A percentile compares a stretch with the other conserved stretches of the same genome.
These are phyloP conservation scores for Octonoba sinensis DNA, from an alignment of 2,888 invertebrate genomes.

Conservation along the genomic window DNA sequence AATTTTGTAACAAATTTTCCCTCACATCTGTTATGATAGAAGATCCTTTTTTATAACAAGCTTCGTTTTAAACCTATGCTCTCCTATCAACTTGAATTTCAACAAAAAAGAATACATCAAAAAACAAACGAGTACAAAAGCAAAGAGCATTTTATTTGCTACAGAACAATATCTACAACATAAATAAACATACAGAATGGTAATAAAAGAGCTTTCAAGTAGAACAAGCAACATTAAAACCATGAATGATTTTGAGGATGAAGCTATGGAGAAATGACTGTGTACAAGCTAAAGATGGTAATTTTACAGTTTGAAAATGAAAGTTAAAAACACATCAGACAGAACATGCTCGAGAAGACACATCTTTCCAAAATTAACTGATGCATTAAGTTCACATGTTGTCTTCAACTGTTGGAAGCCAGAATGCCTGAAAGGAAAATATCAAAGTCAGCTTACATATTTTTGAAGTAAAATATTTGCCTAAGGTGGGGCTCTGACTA, in stretches of 20 bases:
- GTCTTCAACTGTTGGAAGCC: constrained; percentile 64
- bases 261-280: constrained; percentile 38
- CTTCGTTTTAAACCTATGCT: too few relatives aligned
- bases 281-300: constrained; percentile 49
- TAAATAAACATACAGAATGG: constrained; percentile 33
- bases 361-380: constrained; percentile 15
- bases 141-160: constrained; percentile 17
- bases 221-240: constrained; percentile 37
- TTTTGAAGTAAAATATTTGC: too few relatives aligned
- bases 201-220: constrained; percentile 45
- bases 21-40: too few relatives aligned
- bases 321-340: constrained; percentile 40
- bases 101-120: background rate
- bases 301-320: constrained; percentile 44
- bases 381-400: constrained; percentile 12
- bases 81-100: too few relatives aligned
- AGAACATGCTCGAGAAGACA: constrained; percentile 40
- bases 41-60: too few relatives aligned
- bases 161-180: constrained; percentile 47
- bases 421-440: constrained; percentile 59
- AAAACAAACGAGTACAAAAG: constrained; percentile 18
- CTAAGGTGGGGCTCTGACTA: too few relatives aligned
- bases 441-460: background rate
- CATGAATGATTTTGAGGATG: constrained; percentile 42
- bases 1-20: too few relatives aligned